Base-by-base conservation (phyloP, 2,113 vertebrate species). In the Corythornis cristatus region DNA sequence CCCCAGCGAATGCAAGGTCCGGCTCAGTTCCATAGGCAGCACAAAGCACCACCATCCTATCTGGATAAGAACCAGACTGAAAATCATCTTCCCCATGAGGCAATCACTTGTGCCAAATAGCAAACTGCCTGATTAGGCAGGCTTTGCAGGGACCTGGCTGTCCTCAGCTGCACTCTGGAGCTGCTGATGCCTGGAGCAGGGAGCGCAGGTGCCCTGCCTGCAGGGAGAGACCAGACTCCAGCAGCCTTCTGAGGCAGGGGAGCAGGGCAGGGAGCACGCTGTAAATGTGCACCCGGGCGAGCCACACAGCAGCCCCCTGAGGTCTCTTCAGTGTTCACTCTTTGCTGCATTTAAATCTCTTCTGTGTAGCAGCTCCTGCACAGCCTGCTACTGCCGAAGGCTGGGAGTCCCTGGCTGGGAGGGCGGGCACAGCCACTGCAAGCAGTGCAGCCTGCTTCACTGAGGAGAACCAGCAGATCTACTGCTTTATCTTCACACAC, bases 61-160 rank as follows among this genome's bases (percentile, higher is more conserved):
- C 54, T 89, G 78, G 71, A 29, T 37, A 25, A 40, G 46, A 83
- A 89, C 60, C 82, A 88, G 78, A 31, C 3, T 3, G 11, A 89
- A 91, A 95, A 88, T 77, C 58, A 56, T 77, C 60, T 77, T 89
- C 60, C 54, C 64, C 67, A 23, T 46, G 82, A 28, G 12, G 51
- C 78, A 70, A 64, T 61, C 37, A 4, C 51, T 94, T 58, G 64
- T 93, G 90, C 85, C 93, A 93, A 66, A 53, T 8, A 77, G 50
- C 54, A 79, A 45, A 85, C 62, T 50, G 89, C 85, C 85, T 86
- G 85, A 91, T 95, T 77, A 94, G 67, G 60, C 91, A 89, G 64
- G 50, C 64, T 89, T 89, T 83, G 71, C 85, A 88, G 66, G 86
- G 83, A 93, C 68, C 20, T 0, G 4, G 11, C 48, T 93, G 65